Conservation (phyloP, 2,888 invertebrate species). For the Elysia crispata region DNA sequence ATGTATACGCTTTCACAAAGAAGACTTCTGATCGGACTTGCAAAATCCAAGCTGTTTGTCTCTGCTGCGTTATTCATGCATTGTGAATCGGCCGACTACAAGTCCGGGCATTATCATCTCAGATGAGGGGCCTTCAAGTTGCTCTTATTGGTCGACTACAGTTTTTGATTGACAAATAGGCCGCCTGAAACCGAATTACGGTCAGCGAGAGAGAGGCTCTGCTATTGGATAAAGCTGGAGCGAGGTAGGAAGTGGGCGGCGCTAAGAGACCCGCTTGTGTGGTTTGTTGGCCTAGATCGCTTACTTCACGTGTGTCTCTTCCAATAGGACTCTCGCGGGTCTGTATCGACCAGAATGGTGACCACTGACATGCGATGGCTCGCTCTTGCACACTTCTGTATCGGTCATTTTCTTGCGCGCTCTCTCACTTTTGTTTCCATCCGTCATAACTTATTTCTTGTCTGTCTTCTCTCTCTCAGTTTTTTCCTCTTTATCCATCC, state of each 20-base stretch:
- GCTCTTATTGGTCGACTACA: slow-evolving; percentile 61
- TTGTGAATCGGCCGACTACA: slow-evolving; percentile 63
- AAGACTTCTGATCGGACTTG: slow-evolving; percentile 59
- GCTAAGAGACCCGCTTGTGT: background rate
- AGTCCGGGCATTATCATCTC: slow-evolving; percentile 66
- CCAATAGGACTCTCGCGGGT: no score
- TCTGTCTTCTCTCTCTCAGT: background rate
- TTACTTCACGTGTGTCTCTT: no score
- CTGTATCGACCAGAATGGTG: no score
- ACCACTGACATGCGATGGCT: no score
- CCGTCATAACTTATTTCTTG: no score
- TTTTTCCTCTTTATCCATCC: background rate
- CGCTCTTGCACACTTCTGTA: no score
- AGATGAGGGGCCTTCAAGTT: slow-evolving; percentile 61
- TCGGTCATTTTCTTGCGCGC: no score
- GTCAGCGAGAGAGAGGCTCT: background rate
- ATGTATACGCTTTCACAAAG: slow-evolving; percentile 48
- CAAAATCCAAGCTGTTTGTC: slow-evolving; percentile 66
- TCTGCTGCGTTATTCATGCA: slow-evolving; percentile 82
- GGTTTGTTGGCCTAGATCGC: background rate
- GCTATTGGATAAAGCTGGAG: no score
- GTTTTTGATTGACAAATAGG: slow-evolving; percentile 68
- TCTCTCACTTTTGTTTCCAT: no score
- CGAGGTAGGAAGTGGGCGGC: background rate
- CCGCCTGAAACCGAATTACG: background rate